Base-by-base conservation (phyloP, 2,113 vertebrate species). In the Danionella cerebrum region DNA sequence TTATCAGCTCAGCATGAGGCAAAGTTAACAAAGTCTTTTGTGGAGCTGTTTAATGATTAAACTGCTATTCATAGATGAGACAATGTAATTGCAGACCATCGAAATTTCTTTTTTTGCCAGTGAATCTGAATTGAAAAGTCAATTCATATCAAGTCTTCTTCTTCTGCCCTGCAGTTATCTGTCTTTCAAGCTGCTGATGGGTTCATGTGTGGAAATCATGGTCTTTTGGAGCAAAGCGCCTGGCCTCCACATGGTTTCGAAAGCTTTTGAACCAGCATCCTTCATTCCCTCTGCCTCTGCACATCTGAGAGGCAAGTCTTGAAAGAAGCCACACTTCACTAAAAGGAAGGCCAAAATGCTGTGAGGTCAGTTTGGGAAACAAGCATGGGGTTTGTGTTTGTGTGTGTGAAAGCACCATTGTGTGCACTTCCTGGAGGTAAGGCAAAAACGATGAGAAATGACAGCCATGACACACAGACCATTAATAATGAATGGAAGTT, bases 401-500 rank as follows among this genome's bases (percentile, higher is more conserved):
- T 67, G 38, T 69, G 45, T 54, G 50, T 68, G 65, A 58, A 67
- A 19, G 59, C 31, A 29, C 65, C 41, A 11, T 22, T 4, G 39
- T 47, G 57, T 58, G 51, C 80, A 76, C 29, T 27, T 65, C 29
- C 24, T 69, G 69, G 65, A 73, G 76, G 75, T 79, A 76, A 83
- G 68, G 65, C 65, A 57, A 75, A 54, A 63, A 79, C 84, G 80
- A 74, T 72, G 72, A 13, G 67, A 76, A 81, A 72, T 76, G 75
- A 77, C 72, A 67, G 75, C 71, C 47, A 69, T 73, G 78, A 70
- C 78, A 77, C 55, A 5, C 58, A 71, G 64, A 62, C 79, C 76
- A 82, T 85, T 76, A 84, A 84, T 85, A 84, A 85, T 81, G 68
- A 72, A 86, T 64, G 38, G 55, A 38, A 66, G 47, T 70, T 69